Conservation (phyloP, 2,797 vertebrate genomes). For the Anniella stebbinsi region DNA sequence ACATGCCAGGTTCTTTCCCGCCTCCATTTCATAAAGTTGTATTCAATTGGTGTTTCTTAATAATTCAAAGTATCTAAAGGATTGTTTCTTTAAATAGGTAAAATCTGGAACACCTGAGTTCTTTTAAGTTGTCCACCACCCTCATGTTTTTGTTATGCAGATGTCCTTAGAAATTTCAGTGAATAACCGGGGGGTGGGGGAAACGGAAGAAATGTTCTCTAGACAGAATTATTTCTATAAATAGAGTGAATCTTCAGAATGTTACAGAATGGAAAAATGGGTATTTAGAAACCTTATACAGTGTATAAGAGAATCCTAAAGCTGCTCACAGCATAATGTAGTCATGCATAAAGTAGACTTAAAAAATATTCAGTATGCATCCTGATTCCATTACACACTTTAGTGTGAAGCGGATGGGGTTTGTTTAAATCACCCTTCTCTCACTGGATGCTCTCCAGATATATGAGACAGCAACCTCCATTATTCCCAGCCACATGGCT, state of each 20-base stretch:
- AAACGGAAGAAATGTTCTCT: slow-evolving; percentile 49
- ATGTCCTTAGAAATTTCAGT: slow-evolving; percentile 60
- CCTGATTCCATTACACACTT: not conserved
- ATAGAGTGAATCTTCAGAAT: slow-evolving; percentile 25
- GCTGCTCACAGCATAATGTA: accelerated
- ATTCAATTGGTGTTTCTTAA: slow-evolving; percentile 73
- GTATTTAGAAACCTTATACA: slow-evolving; percentile 16
- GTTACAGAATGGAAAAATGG: slow-evolving; percentile 25
- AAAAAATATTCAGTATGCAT: not conserved
- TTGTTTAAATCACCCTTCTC: not conserved
- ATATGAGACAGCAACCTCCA: no score
- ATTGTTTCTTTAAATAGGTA: slow-evolving; percentile 63
- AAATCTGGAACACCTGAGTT: slow-evolving; percentile 67
- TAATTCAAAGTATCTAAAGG: no score
- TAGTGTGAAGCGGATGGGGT: not conserved
- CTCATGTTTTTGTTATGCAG: slow-evolving; percentile 48
- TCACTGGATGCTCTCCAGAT: no score
- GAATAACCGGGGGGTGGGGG: slow-evolving; percentile 49
- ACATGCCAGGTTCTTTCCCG: slow-evolving; percentile 64
- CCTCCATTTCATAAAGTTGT: slow-evolving; percentile 70
- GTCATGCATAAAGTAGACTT: not conserved
- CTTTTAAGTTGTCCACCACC: slow-evolving; percentile 55
- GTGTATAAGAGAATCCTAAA: not conserved
- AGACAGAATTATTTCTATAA: slow-evolving; percentile 53
- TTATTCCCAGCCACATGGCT: no score